Base-by-base conservation (phyloP, 2,797 vertebrate genomes). In the Anas flavirostris region DNA sequence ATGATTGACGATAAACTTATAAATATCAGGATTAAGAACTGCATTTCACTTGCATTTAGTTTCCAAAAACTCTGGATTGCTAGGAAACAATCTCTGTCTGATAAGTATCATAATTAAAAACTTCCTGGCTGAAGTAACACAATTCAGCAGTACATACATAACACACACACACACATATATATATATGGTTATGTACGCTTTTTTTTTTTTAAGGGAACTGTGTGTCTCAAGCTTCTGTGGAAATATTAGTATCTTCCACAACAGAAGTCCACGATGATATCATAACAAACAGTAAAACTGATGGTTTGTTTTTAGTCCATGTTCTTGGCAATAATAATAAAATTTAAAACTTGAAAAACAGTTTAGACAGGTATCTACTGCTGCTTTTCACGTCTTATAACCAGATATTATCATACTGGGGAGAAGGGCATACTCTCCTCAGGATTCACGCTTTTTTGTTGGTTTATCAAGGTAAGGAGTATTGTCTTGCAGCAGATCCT, bases 401-500 rank as follows among this genome's bases (percentile, higher is more conserved):
- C 10, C 81, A n/a, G 6, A 78, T 55, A 67, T 74, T 67, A 75
- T 69, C 50, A n/a, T 77, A 84, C 21, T 41, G 31, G n/a, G 16
- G 4, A 90, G 9, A 44, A 12, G 16, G 52, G 23, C 8, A 44
- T 14, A n/a, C 62, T 84, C 63, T 95, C 43, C 62, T 95, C 83
- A 90, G 62, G 93, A 95, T 83, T 97, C 88, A 91, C 78, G 87
- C 55, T 96, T 97, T 91, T 97, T 95, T 56, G 91, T 93, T 68
- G 97, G 95, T n/a, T 92, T 63, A 80, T 98, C 97, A 48, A 95
- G 77, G 72, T 96, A 98, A 50, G 97, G 97, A 50, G 90, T 83
- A 62, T 98, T 98, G 73, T 98, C 97, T 86, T 96, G 78, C n/a
- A 98, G 97, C 73, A 98, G 91, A 29, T 98, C 98, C 94, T 98